Evolutionary conservation across 2,113 vertebrate genomes (phyloP).

Genomic region (Todiramphus saurophagus): DNA sequence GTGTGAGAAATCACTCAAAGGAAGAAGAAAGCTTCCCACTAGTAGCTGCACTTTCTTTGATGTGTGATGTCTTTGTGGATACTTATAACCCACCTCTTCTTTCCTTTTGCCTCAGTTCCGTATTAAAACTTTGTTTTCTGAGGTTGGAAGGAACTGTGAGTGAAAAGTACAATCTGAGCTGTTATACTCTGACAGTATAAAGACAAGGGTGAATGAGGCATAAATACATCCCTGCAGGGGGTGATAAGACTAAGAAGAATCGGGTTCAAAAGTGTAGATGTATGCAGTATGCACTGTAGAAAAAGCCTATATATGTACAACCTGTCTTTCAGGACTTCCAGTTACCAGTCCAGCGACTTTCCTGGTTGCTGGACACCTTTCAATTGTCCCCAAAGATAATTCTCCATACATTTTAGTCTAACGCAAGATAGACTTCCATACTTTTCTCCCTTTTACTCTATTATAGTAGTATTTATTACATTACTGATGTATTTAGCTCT

Average conservation of each 20-base stretch:
- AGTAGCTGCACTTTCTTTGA: not conserved
- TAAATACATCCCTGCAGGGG: not conserved
- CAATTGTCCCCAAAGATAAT: not conserved
- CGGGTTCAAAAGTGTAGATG: not conserved
- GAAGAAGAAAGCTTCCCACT: not conserved
- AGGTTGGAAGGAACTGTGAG: not conserved
- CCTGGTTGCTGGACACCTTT: not conserved
- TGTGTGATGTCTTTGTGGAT: not conserved
- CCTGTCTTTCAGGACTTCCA: not conserved
- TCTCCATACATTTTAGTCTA: not conserved
- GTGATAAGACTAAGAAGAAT: not conserved
- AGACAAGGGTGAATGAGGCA: not conserved
- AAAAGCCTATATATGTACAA: not conserved
- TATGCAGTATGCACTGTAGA: not conserved
- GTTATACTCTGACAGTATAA: not conserved
- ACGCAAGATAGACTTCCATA: not conserved
- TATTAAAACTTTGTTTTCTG: not conserved
- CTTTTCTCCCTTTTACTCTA: not conserved
- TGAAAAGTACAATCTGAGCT: not conserved
- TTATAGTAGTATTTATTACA: not conserved
- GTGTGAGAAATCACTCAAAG: not conserved
- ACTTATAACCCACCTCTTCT: not conserved
- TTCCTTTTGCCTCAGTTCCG: not conserved
- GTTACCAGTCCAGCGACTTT: not conserved
- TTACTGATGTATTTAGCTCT: not conserved